Percentiles rank a stretch among this genome's conserved stretches.
These are phyloP conservation scores for Idaea straminata DNA, from an alignment of 2,888 invertebrate species.

Conservation along the genomic window DNA sequence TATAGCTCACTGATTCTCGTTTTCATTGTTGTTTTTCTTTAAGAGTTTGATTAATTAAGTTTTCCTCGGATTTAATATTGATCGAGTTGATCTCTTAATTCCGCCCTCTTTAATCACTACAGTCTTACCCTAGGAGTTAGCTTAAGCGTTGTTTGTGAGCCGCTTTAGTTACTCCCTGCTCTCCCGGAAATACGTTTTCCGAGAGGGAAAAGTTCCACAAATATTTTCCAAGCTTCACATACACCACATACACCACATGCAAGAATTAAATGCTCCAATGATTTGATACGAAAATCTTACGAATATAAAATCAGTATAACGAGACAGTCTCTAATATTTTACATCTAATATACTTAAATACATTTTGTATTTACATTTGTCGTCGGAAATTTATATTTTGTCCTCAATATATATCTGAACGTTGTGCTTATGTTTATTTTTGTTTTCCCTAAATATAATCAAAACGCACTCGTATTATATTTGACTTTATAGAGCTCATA, in stretches of 20 bases:
- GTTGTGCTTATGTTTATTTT: background rate
- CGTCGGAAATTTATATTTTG: background rate
- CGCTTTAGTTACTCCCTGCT: background rate
- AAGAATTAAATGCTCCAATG: slow-evolving; percentile 1
- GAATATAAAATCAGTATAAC: background rate
- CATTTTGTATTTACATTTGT: background rate
- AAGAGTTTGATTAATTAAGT: background rate
- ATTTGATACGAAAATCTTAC: background rate
- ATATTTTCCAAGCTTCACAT: background rate
- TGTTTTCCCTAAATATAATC: background rate
- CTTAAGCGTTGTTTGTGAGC: background rate
- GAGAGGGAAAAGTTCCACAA: background rate
- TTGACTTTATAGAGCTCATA: no score
- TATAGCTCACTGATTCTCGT: background rate
- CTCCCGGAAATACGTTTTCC: background rate
- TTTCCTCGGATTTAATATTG: background rate
- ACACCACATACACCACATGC: background rate
- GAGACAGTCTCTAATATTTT: background rate
- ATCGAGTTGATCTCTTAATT: background rate
- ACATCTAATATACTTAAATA: background rate
- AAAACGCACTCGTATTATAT: no score
- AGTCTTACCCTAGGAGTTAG: background rate
- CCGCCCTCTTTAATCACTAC: background rate
- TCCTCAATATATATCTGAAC: background rate
- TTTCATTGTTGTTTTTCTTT: background rate